Percentiles rank a stretch among this genome's conserved stretches.
phyloP scores from a whole-genome alignment of 2,797 vertebrate genomes.

The Acomys russatus region DNA sequence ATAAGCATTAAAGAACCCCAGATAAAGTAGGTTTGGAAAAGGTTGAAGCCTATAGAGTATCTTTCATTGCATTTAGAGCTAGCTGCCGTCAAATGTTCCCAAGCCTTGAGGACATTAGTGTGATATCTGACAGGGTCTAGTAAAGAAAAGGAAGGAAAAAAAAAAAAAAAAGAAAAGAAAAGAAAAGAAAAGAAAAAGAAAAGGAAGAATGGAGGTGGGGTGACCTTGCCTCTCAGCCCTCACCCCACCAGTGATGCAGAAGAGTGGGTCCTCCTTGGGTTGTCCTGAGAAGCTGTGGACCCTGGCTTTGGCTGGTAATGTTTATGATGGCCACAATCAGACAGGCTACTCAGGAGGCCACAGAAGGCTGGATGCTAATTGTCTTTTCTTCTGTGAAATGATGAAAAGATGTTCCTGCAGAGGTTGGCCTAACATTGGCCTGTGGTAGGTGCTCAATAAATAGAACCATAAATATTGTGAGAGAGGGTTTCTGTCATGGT shows the following conservation, averaged over 20 bases:
- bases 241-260: neutral
- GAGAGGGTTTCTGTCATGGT: neutral
- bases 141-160: neutral
- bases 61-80: neutral
- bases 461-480: neutral
- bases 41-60: neutral
- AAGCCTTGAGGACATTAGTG: conserved; percentile 7
- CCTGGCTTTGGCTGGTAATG: conserved; percentile 1
- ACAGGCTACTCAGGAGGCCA: neutral
- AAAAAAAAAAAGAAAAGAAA: too few relatives aligned
- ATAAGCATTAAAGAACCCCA: too few relatives aligned
- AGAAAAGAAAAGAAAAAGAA: too few relatives aligned
- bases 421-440: neutral
- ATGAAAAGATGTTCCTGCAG: neutral
- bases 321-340: neutral
- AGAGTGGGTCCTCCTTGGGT: neutral
- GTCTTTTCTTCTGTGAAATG: conserved; percentile 30
- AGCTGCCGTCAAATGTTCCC: neutral
- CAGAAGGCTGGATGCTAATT: neutral
- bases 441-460: neutral
- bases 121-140: neutral
- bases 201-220: neutral
- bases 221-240: neutral
- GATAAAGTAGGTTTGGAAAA: too few relatives aligned
- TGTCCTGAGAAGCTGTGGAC: neutral